Evolutionary conservation across 2,113 vertebrate genomes (phyloP).

Genomic region (Camarhynchus parvulus): DNA sequence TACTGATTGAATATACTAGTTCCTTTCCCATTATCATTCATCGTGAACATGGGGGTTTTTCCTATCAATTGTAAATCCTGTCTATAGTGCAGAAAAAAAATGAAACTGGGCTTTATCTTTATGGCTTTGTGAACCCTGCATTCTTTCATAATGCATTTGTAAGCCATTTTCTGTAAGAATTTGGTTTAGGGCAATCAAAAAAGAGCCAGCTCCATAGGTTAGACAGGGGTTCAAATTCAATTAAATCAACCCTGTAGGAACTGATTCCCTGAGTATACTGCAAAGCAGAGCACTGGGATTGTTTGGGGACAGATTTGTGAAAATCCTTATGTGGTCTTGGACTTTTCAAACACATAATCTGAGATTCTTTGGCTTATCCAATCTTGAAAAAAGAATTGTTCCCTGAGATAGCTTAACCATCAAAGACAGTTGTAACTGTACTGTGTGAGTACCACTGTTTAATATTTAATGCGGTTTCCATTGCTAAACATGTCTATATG

Average conservation of each 20-base stretch:
- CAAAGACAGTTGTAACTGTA: conserved; percentile 14
- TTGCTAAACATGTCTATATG: not conserved
- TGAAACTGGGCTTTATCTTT: conserved; percentile 12
- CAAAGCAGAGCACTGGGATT: not conserved
- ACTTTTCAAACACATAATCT: conserved; percentile 5
- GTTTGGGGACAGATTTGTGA: conserved; percentile 1
- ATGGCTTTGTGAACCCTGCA: not conserved
- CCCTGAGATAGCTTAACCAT: not conserved
- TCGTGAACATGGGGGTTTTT: not conserved
- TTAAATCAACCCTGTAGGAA: conserved; percentile 45
- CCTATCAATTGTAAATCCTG: conserved; percentile 17
- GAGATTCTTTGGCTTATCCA: not conserved
- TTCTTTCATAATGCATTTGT: conserved; percentile 20
- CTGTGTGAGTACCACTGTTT: not conserved
- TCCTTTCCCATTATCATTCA: not conserved
- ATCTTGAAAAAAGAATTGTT: not conserved
- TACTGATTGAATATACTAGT: not conserved
- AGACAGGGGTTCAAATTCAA: conserved; percentile 37
- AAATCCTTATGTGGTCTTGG: conserved; percentile 15
- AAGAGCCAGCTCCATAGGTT: not conserved
- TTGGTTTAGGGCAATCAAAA: conserved; percentile 52
- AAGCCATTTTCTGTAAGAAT: conserved; percentile 29
- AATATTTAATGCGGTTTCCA: conserved; percentile 5
- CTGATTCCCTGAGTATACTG: not conserved
- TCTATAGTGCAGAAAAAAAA: conserved; percentile 13